Evolutionary conservation across 2,113 vertebrate genomes (phyloP).

Genomic region (Xiphophorus hellerii): DNA sequence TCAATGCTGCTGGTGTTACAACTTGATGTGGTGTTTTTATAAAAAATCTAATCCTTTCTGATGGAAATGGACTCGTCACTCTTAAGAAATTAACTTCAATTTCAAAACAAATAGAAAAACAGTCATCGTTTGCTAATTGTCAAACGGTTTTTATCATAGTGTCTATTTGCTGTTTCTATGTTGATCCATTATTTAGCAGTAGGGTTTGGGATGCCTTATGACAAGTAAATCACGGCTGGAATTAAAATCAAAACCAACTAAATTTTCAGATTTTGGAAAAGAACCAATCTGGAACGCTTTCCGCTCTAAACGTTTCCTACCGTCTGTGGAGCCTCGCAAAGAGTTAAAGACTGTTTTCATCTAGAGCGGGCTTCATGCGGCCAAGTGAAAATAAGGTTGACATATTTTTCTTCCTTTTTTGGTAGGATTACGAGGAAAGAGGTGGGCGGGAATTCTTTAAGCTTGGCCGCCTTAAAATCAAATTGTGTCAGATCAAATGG

Average conservation of each 20-base stretch:
- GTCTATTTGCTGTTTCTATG: too few species aligned
- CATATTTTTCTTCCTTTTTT: slow-evolving; percentile 76
- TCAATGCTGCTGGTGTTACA: too few species aligned
- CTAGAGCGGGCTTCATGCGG: slow-evolving; percentile 50
- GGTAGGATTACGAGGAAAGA: slow-evolving; percentile 68
- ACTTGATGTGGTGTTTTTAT: too few species aligned
- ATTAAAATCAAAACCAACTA: not conserved
- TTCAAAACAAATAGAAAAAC: not conserved
- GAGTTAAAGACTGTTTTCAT: slow-evolving; percentile 57
- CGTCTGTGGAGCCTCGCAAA: slow-evolving; percentile 23
- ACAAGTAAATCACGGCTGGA: not conserved
- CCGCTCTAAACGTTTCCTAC: not conserved
- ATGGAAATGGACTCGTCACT: too few species aligned
- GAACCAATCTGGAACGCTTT: not conserved
- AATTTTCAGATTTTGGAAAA: not conserved
- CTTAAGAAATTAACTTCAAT: not conserved
- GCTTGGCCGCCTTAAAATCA: slow-evolving; percentile 66
- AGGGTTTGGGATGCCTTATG: not conserved
- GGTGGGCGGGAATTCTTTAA: slow-evolving; percentile 55
- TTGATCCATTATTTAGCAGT: not conserved
- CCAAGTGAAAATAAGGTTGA: slow-evolving; percentile 70
- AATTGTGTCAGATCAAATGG: slow-evolving; percentile 79
- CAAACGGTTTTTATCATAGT: not conserved
- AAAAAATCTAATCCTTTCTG: too few species aligned
- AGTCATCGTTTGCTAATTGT: too few species aligned